Percentiles rank a stretch among this genome's conserved stretches.
These are phyloP conservation scores for Heliconius erato DNA, from an alignment of 2,888 invertebrate species.

Conservation along the genomic window DNA sequence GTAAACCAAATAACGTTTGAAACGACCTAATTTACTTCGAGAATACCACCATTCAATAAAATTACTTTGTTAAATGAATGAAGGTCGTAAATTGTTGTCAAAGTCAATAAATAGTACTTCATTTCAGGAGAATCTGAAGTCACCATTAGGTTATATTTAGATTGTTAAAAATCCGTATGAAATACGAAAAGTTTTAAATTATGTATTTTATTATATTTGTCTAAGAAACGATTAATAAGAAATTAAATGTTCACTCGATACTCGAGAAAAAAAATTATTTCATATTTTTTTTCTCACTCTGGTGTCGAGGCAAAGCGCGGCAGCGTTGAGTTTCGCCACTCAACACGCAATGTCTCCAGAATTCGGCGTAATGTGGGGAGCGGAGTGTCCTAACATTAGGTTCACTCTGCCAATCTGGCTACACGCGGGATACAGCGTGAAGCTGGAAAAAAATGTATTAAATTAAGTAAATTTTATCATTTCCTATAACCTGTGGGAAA, in stretches of 20 bases:
- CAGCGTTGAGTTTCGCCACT: no score
- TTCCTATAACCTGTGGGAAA: background rate
- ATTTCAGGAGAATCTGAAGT: background rate
- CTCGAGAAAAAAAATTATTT: no score
- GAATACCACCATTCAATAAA: constrained; percentile 14
- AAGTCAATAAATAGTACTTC: background rate
- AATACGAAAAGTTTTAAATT: background rate
- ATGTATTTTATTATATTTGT: no score
- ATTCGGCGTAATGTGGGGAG: no score
- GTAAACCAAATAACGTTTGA: background rate
- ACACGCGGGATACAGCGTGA: no score
- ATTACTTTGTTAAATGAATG: constrained; percentile 14
- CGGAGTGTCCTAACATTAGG: no score
- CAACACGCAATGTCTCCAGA: no score
- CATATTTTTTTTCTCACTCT: no score
- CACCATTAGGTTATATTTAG: background rate
- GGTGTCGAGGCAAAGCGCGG: no score
- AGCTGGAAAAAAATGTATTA: background rate
- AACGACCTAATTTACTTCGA: constrained; percentile 7
- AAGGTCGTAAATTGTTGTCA: constrained; percentile 16
- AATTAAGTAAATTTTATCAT: background rate
- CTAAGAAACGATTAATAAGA: no score
- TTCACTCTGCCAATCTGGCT: no score
- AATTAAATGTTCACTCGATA: no score
- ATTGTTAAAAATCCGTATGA: background rate